Percentiles rank a stretch among this genome's conserved stretches.
Conservation (phyloP, 2,797 vertebrate species). For the Perodicticus potto region DNA sequence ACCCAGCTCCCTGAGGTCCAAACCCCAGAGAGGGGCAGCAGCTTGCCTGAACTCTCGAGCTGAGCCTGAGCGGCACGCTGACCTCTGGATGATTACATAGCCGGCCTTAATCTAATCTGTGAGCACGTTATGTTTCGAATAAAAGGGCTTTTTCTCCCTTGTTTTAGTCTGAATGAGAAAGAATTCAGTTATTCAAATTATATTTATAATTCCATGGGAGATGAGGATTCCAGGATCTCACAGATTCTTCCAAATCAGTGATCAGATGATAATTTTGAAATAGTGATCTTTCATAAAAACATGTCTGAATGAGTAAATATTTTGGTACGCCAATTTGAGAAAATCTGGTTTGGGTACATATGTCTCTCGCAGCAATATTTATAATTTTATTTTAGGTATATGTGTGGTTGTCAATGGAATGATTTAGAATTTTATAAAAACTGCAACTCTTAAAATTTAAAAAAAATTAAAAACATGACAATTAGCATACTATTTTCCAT, state of each 20-base stretch:
- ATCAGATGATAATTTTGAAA: background rate
- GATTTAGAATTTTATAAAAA: background rate
- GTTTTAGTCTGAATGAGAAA: conserved; percentile 37
- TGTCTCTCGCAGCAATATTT: background rate
- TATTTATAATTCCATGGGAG: background rate
- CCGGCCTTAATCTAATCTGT: background rate
- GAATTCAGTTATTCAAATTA: background rate
- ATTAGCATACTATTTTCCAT: background rate
- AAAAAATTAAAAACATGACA: background rate
- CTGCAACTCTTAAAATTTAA: background rate
- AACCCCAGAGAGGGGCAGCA: background rate
- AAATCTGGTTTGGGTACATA: conserved; percentile 4
- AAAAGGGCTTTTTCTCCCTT: background rate
- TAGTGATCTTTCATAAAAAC: background rate
- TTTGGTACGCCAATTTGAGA: conserved; percentile 5
- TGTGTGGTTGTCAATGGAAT: background rate
- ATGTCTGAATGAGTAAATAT: background rate
- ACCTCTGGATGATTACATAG: background rate
- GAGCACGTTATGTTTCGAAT: background rate
- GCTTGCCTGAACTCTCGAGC: background rate
- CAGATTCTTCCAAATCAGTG: conserved; percentile 7
- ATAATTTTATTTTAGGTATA: background rate
- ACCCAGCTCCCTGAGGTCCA: background rate
- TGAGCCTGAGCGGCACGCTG: background rate
- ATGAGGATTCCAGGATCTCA: background rate